phyloP scores from a whole-genome alignment of 2,113 vertebrate genomes.

The Rhodinocichla rosea region DNA sequence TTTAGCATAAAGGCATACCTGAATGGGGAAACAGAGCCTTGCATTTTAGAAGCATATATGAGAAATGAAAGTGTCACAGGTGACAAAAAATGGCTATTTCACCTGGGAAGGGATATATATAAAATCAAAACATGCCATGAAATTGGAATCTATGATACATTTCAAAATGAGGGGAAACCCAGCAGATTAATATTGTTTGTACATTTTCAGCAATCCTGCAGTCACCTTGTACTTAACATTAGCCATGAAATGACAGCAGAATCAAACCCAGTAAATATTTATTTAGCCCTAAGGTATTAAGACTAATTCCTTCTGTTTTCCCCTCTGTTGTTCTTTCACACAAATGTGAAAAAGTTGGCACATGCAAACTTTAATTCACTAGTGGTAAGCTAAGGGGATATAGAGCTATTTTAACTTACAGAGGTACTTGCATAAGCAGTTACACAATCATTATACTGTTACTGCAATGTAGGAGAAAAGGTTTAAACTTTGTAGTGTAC shows the following conservation, averaged over 20 bases:
- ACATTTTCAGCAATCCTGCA: neutral
- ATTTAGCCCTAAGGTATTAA: slow-evolving; percentile 43
- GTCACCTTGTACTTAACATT: slow-evolving; percentile 34
- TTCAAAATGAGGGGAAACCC: neutral
- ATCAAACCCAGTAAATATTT: slow-evolving; percentile 51
- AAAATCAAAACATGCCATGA: neutral
- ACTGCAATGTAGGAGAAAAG: neutral
- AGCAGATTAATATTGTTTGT: neutral
- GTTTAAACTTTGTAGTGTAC: neutral
- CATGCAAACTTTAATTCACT: neutral
- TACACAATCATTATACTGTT: neutral
- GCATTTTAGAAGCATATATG: neutral
- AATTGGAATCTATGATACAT: neutral
- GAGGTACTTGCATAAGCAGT: neutral
- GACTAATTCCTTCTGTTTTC: slow-evolving; percentile 23
- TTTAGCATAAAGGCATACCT: neutral
- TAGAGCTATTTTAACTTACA: neutral
- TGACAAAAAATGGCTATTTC: neutral
- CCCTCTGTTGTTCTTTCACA: neutral
- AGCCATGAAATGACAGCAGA: neutral
- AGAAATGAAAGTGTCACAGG: neutral
- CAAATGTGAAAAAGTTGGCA: neutral
- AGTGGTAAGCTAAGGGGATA: neutral
- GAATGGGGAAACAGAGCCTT: neutral
- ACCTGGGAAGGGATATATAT: neutral